A percentile compares a stretch with the other conserved stretches of the same genome.
Evolutionary conservation across 2,113 vertebrate species (phyloP).

Genomic region (Tachysurus fulvidraco): DNA sequence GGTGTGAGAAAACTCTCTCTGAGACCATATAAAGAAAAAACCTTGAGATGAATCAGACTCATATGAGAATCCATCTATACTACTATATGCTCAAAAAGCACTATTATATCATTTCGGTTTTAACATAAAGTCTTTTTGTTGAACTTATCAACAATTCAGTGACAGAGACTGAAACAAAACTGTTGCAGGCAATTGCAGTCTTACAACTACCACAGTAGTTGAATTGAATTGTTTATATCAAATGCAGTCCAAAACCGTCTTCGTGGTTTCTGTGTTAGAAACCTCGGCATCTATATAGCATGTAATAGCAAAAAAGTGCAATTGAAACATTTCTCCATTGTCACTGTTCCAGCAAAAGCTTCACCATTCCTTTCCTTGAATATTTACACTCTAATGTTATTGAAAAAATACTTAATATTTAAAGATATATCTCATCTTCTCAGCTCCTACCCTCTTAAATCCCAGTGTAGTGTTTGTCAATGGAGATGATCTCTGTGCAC

Average conservation of each 20-base stretch:
- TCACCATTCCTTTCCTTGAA: not conserved
- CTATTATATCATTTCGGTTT: not conserved
- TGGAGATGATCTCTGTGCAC: not conserved
- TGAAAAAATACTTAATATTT: not conserved
- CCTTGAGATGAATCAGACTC: not conserved
- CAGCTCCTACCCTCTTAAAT: not conserved
- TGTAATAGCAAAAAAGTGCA: not conserved
- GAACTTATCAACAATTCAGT: not conserved
- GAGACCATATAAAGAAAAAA: not conserved
- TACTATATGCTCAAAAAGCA: not conserved
- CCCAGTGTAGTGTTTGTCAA: not conserved
- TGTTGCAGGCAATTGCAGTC: not conserved
- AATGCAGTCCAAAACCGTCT: not conserved
- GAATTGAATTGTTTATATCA: not conserved
- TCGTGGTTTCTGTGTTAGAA: not conserved
- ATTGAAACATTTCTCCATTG: not conserved
- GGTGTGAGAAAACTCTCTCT: not conserved
- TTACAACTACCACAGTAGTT: not conserved
- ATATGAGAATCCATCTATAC: not conserved
- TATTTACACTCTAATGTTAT: not conserved
- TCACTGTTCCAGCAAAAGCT: not conserved
- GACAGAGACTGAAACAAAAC: not conserved
- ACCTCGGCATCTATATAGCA: not conserved
- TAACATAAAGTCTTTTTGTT: not conserved
- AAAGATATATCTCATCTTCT: not conserved